Percentiles rank a stretch among this genome's conserved stretches.
These are phyloP conservation scores for Geopemphigus sp. DNA, from an alignment of 1,140 invertebrate genomes.

Conservation along the genomic window DNA sequence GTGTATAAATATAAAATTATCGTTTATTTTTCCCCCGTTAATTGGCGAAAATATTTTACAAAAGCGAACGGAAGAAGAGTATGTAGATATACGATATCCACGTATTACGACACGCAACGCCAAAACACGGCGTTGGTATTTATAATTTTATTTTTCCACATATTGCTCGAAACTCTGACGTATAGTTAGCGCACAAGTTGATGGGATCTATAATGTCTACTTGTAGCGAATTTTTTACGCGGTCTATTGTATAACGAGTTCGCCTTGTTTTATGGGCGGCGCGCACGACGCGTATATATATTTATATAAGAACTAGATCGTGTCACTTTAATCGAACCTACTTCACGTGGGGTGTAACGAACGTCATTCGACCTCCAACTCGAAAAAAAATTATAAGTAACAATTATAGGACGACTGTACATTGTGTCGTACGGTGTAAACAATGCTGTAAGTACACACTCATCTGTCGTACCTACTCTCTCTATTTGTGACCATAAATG, in stretches of 20 bases:
- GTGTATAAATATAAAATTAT: not conserved
- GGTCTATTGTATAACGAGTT: not conserved
- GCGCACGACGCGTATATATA: not conserved
- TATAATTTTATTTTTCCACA: not conserved
- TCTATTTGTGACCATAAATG: conserved; percentile 9
- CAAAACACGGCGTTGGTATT: too few relatives aligned
- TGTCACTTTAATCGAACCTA: not conserved
- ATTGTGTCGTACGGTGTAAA: not conserved
- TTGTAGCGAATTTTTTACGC: too few relatives aligned
- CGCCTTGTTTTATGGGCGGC: not conserved
- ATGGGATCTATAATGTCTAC: not conserved
- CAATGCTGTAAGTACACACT: not conserved
- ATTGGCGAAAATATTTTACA: not conserved
- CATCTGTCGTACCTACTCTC: not conserved
- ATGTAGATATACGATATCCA: not conserved
- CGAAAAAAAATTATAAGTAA: not conserved
- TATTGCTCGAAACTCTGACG: not conserved
- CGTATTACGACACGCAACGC: not conserved
- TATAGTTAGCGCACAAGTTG: not conserved
- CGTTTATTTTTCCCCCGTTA: not conserved
- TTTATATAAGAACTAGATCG: not conserved
- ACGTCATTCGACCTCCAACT: conserved; percentile 13
- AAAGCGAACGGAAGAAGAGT: too few relatives aligned
- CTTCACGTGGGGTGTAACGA: conserved; percentile 12
- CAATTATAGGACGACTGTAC: conserved; percentile 5